A percentile compares a stretch with the other conserved stretches of the same genome.
phyloP scores from a whole-genome alignment of 2,113 vertebrate genomes.

The Halcyon malimbica region DNA sequence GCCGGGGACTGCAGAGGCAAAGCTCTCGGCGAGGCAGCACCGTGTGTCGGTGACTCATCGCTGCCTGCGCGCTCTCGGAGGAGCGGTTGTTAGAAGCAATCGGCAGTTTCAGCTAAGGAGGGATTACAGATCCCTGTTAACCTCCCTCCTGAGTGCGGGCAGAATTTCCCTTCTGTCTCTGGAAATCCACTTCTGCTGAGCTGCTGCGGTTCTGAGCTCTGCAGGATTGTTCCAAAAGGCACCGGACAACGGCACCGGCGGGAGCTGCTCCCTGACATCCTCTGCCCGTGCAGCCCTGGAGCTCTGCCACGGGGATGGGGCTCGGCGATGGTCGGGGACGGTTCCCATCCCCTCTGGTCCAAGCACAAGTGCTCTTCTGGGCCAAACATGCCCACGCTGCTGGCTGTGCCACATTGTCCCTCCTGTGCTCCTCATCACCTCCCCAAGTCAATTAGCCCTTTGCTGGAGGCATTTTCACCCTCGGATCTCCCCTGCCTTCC shows the following conservation, averaged over 20 bases:
- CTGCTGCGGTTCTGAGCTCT: accelerated
- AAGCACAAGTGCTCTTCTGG: background rate
- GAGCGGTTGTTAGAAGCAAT: background rate
- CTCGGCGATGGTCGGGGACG: accelerated
- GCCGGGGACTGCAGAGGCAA: background rate
- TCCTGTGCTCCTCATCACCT: background rate
- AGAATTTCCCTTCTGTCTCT: background rate
- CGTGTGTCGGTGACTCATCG: background rate
- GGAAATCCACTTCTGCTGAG: background rate
- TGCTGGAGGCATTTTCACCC: background rate
- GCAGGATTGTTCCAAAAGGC: background rate
- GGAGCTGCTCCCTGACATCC: background rate
- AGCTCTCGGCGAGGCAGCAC: background rate
- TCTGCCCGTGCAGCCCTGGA: accelerated
- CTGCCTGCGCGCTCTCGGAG: background rate
- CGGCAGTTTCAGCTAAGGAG: background rate
- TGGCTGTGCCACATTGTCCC: accelerated
- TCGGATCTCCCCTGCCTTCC: background rate
- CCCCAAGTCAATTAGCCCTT: background rate
- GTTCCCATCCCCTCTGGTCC: background rate
- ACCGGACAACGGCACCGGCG: accelerated
- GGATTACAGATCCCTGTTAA: background rate
- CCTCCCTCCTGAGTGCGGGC: background rate
- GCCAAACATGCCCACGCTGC: accelerated
- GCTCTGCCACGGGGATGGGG: accelerated